Evolutionary conservation across 2,113 vertebrate species (phyloP).

Genomic region (Tragelaphus strepsiceros): DNA sequence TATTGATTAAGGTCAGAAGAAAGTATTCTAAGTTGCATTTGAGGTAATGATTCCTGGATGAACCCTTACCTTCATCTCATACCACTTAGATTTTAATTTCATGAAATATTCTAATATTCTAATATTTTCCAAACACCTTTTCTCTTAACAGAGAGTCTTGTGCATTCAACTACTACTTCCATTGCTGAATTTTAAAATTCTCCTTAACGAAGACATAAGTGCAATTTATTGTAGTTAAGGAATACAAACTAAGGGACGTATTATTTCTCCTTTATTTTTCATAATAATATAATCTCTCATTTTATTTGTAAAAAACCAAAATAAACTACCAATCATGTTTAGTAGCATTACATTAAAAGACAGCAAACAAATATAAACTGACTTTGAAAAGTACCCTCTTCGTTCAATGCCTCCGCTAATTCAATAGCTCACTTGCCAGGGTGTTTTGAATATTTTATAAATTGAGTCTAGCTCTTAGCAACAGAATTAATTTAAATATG

Average conservation of each 20-base stretch:
- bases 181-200: neutral
- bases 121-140: neutral
- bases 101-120: neutral
- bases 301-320: neutral
- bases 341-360: slow-evolving; percentile 36
- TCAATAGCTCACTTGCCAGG: neutral
- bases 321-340: slow-evolving; percentile 4
- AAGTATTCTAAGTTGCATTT: neutral
- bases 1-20: neutral
- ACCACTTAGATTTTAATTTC: neutral
- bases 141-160: neutral
- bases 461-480: slow-evolving; percentile 33
- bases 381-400: neutral
- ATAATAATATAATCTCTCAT: slow-evolving; percentile 32
- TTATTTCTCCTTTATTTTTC: slow-evolving; percentile 34
- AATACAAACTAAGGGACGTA: neutral
- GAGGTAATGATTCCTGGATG: neutral
- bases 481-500: slow-evolving; percentile 65
- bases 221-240: neutral
- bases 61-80: neutral
- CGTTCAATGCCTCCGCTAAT: neutral
- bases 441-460: slow-evolving; percentile 24
- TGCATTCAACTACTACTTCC: neutral
- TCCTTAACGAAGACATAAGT: neutral
- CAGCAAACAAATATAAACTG: slow-evolving; percentile 22